Conservation (phyloP, 2,888 invertebrate species). For the Drosophila gaucha region DNA sequence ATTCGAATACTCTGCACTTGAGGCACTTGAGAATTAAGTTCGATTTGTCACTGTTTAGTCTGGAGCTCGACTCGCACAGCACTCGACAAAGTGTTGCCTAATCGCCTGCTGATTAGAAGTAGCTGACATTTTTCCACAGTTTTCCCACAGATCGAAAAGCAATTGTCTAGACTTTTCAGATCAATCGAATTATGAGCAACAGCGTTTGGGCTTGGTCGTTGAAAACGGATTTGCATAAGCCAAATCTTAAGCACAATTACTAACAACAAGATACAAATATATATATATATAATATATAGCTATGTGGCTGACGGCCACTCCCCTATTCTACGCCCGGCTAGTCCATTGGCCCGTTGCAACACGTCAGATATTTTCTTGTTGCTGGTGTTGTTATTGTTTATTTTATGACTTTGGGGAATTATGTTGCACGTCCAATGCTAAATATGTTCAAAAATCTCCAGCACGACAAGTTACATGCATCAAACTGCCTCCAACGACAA, state of each 20-base stretch:
- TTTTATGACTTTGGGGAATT: conserved; percentile 66
- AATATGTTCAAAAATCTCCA: conserved; percentile 72
- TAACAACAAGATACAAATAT: conserved; percentile 36
- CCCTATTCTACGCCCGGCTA: conserved; percentile 28
- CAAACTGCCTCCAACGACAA: conserved; percentile 71
- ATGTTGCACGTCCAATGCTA: conserved; percentile 74
- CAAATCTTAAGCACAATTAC: conserved; percentile 39
- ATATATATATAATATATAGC: conserved; percentile 48
- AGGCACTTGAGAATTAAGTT: conserved; percentile 49
- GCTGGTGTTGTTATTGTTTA: conserved; percentile 26
- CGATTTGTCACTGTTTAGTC: conserved; percentile 65
- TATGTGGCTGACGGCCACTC: conserved; percentile 48
- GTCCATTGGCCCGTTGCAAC: conserved; percentile 27
- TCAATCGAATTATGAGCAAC: conserved; percentile 43
- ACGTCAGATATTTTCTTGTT: conserved; percentile 26
- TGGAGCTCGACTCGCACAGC: conserved; percentile 14
- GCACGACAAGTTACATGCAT: conserved; percentile 77
- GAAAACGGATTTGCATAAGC: conserved; percentile 51
- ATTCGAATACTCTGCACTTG: conserved; percentile 19
- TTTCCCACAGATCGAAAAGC: conserved; percentile 13
- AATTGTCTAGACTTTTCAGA: conserved; percentile 2
- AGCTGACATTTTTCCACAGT: conserved; percentile 49
- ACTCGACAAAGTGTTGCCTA: conserved; percentile 19
- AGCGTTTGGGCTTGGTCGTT: conserved; percentile 44
- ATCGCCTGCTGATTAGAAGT: conserved; percentile 27